Percentiles rank a stretch among this genome's conserved stretches.
Evolutionary conservation across 1,140 invertebrate species (phyloP).

Genomic region (Neotoxoptera formosana): DNA sequence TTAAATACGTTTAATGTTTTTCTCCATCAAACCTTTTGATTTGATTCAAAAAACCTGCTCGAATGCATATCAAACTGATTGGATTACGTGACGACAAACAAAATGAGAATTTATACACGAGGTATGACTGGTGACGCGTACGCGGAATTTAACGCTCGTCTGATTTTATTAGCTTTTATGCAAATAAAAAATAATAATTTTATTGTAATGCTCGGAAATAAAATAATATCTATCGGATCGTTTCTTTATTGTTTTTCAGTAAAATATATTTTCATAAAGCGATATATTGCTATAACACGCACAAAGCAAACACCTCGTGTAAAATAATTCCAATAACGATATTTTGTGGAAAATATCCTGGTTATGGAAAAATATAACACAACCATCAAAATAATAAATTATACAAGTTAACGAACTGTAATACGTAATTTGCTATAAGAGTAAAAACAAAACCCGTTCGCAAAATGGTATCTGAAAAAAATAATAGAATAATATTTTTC

Average conservation of each 20-base stretch:
- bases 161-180: conserved; percentile 9
- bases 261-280: not conserved
- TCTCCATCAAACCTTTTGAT: not conserved
- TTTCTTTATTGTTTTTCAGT: not conserved
- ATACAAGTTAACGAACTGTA: not conserved
- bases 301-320: not conserved
- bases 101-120: not conserved
- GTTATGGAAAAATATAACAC: not conserved
- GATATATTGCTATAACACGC: not conserved
- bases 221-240: not conserved
- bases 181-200: not conserved
- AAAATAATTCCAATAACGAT: not conserved
- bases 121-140: not conserved
- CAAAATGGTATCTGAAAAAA: not conserved
- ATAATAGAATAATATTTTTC: not conserved
- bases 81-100: not conserved
- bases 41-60: not conserved
- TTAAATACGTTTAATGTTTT: not conserved
- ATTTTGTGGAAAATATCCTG: not conserved
- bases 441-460: not conserved
- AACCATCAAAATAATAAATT: not conserved
- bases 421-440: not conserved
- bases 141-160: not conserved
- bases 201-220: not conserved
- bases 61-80: not conserved